Conservation (phyloP, 2,113 vertebrate genomes). For the Dipodomys merriami region DNA sequence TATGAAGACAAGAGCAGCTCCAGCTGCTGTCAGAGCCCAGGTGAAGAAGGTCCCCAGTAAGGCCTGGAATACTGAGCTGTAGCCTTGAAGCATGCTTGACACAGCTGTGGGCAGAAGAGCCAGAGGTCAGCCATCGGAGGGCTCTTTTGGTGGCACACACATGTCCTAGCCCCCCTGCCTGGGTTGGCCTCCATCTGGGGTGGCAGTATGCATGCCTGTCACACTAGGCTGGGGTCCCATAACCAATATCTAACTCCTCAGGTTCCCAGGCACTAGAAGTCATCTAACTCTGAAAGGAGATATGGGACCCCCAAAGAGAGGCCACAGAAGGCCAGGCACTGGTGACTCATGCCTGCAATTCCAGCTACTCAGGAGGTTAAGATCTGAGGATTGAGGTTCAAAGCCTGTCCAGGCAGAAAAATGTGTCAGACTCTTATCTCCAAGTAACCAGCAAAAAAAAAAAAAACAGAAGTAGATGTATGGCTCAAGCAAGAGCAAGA, state of each 20-base stretch:
- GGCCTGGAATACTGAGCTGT: conserved; percentile 91
- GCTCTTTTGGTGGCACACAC: fast-evolving
- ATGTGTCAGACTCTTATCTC: too few relatives aligned
- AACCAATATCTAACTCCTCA: too few relatives aligned
- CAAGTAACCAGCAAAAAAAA: too few relatives aligned
- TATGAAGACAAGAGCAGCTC: conserved; percentile 94
- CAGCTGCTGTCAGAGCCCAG: conserved; percentile 95
- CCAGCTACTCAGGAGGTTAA: too few relatives aligned
- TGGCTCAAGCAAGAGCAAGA: too few relatives aligned
- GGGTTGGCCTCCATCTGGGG: neutral
- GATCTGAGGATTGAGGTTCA: too few relatives aligned
- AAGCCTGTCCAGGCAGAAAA: too few relatives aligned
- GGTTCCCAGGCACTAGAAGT: neutral
- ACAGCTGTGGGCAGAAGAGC: conserved; percentile 65
- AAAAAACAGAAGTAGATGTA: too few relatives aligned
- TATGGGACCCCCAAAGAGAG: neutral
- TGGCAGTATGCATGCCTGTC: fast-evolving
- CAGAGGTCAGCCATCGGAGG: neutral
- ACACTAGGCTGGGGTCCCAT: neutral
- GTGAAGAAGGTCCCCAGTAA: conserved; percentile 95
- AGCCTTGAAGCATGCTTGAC: conserved; percentile 91
- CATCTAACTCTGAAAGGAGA: neutral
- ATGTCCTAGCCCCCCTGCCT: fast-evolving
- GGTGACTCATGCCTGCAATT: too few relatives aligned
- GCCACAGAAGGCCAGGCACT: too few relatives aligned